Conservation (phyloP, 2,888 invertebrate genomes). For the Andrena hattorfiana region DNA sequence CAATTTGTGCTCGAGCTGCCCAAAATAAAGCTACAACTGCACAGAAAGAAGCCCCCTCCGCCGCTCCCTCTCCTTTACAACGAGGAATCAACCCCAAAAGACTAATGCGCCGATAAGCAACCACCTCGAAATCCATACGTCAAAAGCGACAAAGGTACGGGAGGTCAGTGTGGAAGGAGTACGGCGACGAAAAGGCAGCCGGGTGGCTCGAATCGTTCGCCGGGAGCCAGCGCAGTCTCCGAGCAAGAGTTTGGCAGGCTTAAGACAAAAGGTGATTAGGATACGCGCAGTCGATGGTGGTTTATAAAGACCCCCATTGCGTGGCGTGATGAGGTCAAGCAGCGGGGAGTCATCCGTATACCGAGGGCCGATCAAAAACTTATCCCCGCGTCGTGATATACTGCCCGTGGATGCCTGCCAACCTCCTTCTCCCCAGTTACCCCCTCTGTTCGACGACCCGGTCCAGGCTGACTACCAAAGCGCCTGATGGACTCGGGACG, state of each 20-base stretch:
- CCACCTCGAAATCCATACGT: background rate
- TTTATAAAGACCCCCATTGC: constrained; percentile 83
- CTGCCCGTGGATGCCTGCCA: constrained; percentile 75
- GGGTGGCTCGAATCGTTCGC: constrained; percentile 29
- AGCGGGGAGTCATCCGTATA: constrained; percentile 82
- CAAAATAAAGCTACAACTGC: background rate
- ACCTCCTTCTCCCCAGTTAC: constrained; percentile 47
- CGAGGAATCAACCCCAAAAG: background rate
- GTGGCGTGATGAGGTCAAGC: constrained; percentile 84
- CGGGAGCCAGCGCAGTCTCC: constrained; percentile 25
- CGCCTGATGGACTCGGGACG: constrained; percentile 37
- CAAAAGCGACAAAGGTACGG: background rate
- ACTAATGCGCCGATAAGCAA: background rate
- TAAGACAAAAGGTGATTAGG: constrained; percentile 83
- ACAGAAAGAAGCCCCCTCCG: background rate
- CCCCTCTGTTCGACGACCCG: constrained; percentile 58
- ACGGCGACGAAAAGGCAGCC: constrained; percentile 28
- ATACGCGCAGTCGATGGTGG: constrained; percentile 78
- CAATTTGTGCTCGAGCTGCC: background rate
- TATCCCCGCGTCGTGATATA: constrained; percentile 82
- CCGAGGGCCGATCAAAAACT: constrained; percentile 82
- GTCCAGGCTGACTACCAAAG: constrained; percentile 66
- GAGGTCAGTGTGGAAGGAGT: background rate
- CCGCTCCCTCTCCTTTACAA: background rate
- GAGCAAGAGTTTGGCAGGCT: constrained; percentile 73